Conservation (phyloP, 2,888 invertebrate genomes). For the Dicycla oo region DNA sequence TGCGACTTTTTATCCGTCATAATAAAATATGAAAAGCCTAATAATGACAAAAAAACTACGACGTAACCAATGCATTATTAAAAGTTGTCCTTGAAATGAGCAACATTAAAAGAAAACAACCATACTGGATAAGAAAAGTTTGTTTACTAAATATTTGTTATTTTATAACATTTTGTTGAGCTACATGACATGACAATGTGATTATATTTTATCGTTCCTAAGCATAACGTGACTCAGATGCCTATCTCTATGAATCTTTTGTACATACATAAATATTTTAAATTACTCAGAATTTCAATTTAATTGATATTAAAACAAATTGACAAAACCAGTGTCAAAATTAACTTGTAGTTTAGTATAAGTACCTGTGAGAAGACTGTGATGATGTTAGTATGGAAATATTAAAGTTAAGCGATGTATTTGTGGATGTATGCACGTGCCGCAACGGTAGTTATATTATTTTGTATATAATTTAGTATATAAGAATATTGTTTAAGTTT, state of each 20-base stretch:
- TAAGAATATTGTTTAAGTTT: conserved; percentile 60
- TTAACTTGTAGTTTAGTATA: conserved; percentile 72
- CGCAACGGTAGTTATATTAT: conserved; percentile 53
- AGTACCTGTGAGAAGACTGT: conserved; percentile 89
- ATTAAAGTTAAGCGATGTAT: conserved; percentile 77
- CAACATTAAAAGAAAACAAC: conserved; percentile 7
- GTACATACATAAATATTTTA: conserved; percentile 56
- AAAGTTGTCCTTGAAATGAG: conserved; percentile 14
- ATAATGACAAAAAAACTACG: conserved; percentile 10
- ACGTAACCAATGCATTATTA: conserved; percentile 30
- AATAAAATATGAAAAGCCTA: background rate
- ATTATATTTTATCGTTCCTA: conserved; percentile 66
- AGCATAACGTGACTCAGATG: conserved; percentile 51
- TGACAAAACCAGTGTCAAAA: conserved; percentile 72
- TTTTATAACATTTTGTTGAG: conserved; percentile 46
- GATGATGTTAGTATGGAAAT: conserved; percentile 85
- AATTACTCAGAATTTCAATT: conserved; percentile 62
- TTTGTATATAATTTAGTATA: conserved; percentile 60
- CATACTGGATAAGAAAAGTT: background rate
- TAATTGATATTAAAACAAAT: conserved; percentile 57
- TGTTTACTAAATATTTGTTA: conserved; percentile 22
- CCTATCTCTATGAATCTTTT: conserved; percentile 58
- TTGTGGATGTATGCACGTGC: conserved; percentile 69
- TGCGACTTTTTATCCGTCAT: background rate
- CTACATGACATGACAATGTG: conserved; percentile 65